Evolutionary conservation across 2,888 invertebrate species (phyloP).

Genomic region (Parapristionchus giblindavisi): DNA sequence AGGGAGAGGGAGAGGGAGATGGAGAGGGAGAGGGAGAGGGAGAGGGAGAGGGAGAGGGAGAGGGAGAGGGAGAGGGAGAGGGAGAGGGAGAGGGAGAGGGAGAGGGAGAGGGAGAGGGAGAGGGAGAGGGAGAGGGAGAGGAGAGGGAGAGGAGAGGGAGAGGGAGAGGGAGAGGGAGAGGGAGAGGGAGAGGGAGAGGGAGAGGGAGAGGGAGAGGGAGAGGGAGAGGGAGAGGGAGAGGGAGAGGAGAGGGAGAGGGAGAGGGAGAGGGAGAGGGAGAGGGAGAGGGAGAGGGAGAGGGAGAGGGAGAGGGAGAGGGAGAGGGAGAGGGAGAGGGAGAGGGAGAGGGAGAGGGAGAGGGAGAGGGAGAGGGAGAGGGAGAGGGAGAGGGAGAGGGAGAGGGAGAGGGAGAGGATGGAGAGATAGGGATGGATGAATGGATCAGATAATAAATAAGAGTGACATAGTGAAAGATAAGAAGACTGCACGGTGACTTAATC

Average conservation of each 20-base stretch:
- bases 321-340: not conserved
- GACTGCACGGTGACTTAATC: no score
- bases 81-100: not conserved
- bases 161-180: no score
- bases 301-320: not conserved
- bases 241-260: not conserved
- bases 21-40: no score
- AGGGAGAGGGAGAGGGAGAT: conserved; percentile 6
- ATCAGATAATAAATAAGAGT: no score
- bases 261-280: not conserved
- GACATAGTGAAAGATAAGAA: no score
- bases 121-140: not conserved
- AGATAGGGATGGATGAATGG: no score
- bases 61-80: not conserved
- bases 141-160: no score
- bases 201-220: not conserved
- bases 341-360: conserved; percentile 7
- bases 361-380: not conserved
- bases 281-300: conserved; percentile 5
- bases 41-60: conserved; percentile 8
- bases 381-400: conserved; percentile 18
- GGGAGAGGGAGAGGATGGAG: conserved; percentile 13
- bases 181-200: no score
- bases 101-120: not conserved
- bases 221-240: not conserved